Percentiles rank a stretch among this genome's conserved stretches.
phyloP scores from a whole-genome alignment of 2,113 vertebrate genomes.

The Stegostoma tigrinum region DNA sequence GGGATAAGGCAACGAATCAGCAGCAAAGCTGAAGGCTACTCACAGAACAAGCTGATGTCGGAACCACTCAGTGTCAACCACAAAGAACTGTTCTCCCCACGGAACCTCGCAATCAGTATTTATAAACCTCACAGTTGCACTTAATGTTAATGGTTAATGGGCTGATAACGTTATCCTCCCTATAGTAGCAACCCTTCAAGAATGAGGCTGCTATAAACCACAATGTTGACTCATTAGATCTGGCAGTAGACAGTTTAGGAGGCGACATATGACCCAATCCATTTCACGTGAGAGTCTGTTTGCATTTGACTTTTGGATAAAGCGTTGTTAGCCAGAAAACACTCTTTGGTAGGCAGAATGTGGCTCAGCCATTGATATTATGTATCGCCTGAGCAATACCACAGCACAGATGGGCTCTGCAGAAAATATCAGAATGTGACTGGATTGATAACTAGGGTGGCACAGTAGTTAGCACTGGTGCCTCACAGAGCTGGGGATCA shows the following conservation, averaged over 20 bases:
- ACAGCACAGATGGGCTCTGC: not conserved
- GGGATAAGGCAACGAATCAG: not conserved
- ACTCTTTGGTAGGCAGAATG: not conserved
- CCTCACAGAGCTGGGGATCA: too few species aligned
- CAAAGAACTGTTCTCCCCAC: constrained; percentile 35
- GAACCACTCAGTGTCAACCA: constrained; percentile 49
- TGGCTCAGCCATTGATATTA: not conserved
- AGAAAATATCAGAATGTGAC: not conserved
- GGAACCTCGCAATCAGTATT: constrained; percentile 54
- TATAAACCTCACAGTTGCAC: constrained; percentile 50
- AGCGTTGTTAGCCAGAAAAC: not conserved
- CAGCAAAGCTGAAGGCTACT: constrained; percentile 43
- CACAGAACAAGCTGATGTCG: constrained; percentile 43
- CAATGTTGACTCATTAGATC: constrained; percentile 50
- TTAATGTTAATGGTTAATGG: constrained; percentile 52
- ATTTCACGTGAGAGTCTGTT: constrained; percentile 49
- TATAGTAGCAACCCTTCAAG: constrained; percentile 50
- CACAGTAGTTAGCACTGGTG: too few species aligned
- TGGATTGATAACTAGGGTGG: not conserved
- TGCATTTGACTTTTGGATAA: constrained; percentile 52
- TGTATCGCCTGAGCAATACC: not conserved
- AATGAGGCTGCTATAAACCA: constrained; percentile 48
- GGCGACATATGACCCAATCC: constrained; percentile 56
- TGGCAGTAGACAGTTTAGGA: constrained; percentile 52
- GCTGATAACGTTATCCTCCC: constrained; percentile 52